phyloP scores from a whole-genome alignment of 2,797 vertebrate species.

The Lagothrix lagotricha region DNA sequence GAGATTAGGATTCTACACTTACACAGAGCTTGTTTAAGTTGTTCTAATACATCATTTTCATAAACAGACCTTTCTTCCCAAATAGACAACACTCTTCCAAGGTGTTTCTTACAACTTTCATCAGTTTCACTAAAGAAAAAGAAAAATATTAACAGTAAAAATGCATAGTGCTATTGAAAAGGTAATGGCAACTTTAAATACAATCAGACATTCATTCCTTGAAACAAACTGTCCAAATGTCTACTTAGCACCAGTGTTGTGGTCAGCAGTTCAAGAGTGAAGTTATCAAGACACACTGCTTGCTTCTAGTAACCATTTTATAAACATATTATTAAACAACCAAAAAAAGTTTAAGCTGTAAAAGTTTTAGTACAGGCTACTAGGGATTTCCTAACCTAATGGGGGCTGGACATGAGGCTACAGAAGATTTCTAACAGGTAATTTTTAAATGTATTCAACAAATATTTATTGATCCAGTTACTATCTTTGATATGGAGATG shows the following conservation, averaged over 20 bases:
- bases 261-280: background rate
- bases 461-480: background rate
- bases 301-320: background rate
- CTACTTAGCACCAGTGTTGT: background rate
- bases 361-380: background rate
- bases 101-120: constrained; percentile 96
- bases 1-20: constrained; percentile 84
- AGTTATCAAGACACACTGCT: background rate
- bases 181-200: background rate
- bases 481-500: background rate
- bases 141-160: constrained; percentile 54
- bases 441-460: background rate
- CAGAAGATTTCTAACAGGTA: background rate
- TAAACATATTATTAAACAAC: background rate
- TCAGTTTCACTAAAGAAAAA: constrained; percentile 92
- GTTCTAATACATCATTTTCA: constrained; percentile 94
- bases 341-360: background rate
- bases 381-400: background rate
- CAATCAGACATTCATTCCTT: background rate
- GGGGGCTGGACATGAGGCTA: background rate
- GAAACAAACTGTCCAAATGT: background rate
- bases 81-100: constrained; percentile 96
- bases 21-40: constrained; percentile 95
- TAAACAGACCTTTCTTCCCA: constrained; percentile 99
- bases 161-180: background rate